These are phyloP conservation scores for Thaumetopoea pityocampa DNA, from an alignment of 1,140 invertebrate species.

Conservation along the genomic window DNA sequence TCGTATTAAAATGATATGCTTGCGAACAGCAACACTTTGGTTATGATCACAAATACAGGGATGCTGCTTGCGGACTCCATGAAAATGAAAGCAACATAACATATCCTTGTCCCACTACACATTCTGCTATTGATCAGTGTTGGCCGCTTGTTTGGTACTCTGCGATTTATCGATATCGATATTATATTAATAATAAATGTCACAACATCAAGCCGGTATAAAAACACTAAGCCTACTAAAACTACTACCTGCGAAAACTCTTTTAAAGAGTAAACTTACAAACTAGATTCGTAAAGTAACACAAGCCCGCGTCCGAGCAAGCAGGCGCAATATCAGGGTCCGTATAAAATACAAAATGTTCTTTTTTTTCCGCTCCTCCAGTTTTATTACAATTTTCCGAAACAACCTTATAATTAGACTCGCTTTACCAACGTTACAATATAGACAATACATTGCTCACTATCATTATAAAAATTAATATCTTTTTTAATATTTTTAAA, in stretches of 20 bases:
- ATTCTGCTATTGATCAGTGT: conserved; percentile 65
- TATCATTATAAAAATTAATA: conserved; percentile 62
- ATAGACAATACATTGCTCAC: conserved; percentile 73
- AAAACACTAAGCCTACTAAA: conserved; percentile 78
- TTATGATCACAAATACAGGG: conserved; percentile 55
- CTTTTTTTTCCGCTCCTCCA: conserved; percentile 57
- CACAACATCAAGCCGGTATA: conserved; percentile 78
- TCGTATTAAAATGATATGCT: conserved; percentile 72
- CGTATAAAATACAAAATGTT: conserved; percentile 73
- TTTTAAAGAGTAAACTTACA: conserved; percentile 76
- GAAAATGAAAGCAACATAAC: conserved; percentile 49
- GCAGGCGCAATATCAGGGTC: conserved; percentile 59
- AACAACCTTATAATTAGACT: conserved; percentile 69
- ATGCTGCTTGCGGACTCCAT: conserved; percentile 42
- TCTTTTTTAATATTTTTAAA: conserved; percentile 54
- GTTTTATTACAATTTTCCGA: conserved; percentile 76
- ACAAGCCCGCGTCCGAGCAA: conserved; percentile 39
- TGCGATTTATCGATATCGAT: conserved; percentile 59
- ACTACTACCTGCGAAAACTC: conserved; percentile 76
- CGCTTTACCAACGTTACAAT: conserved; percentile 70
- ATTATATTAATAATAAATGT: conserved; percentile 74
- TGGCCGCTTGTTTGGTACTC: conserved; percentile 61
- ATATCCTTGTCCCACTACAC: conserved; percentile 67
- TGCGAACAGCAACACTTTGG: conserved; percentile 73
- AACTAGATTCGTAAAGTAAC: conserved; percentile 73